Conservation (phyloP, 2,888 invertebrate genomes). For the Hemithea aestivaria region DNA sequence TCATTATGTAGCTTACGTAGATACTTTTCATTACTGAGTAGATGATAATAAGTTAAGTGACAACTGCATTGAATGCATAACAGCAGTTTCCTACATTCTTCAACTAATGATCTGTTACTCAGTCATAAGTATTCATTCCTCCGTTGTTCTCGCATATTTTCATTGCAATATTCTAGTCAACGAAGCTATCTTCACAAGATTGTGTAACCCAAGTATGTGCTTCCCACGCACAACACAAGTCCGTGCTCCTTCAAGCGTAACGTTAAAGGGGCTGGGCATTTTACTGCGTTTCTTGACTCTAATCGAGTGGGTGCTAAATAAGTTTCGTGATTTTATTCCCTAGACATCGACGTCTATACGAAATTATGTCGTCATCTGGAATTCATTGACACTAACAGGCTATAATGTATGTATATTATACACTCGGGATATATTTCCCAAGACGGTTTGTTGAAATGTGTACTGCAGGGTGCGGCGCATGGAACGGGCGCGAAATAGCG, state of each 20-base stretch:
- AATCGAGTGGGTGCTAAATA: constrained; percentile 52
- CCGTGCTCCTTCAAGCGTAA: constrained; percentile 62
- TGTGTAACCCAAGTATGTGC: constrained; percentile 74
- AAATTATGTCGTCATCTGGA: constrained; percentile 15
- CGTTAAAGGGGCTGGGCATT: constrained; percentile 68
- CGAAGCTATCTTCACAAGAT: constrained; percentile 63
- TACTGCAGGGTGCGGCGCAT: constrained; percentile 49
- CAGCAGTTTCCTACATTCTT: constrained; percentile 10
- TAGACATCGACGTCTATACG: constrained; percentile 25
- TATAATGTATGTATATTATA: constrained; percentile 11
- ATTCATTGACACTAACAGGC: constrained; percentile 13
- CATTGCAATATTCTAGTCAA: constrained; percentile 37
- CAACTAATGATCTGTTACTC: constrained; percentile 11
- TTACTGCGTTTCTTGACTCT: constrained; percentile 59
- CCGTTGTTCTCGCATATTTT: constrained; percentile 25
- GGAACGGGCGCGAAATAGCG: constrained; percentile 52
- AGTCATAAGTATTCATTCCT: constrained; percentile 20
- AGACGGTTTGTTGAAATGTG: constrained; percentile 32
- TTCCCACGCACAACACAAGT: constrained; percentile 71
- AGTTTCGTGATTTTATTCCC: constrained; percentile 35
- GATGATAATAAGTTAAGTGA: not conserved
- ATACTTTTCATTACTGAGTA: too few relatives aligned
- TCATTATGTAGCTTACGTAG: too few relatives aligned
- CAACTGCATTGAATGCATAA: constrained; percentile 3
- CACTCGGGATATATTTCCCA: constrained; percentile 8